phyloP scores from a whole-genome alignment of 2,797 vertebrate genomes.

The Acrossocheilus wenchowensis region DNA sequence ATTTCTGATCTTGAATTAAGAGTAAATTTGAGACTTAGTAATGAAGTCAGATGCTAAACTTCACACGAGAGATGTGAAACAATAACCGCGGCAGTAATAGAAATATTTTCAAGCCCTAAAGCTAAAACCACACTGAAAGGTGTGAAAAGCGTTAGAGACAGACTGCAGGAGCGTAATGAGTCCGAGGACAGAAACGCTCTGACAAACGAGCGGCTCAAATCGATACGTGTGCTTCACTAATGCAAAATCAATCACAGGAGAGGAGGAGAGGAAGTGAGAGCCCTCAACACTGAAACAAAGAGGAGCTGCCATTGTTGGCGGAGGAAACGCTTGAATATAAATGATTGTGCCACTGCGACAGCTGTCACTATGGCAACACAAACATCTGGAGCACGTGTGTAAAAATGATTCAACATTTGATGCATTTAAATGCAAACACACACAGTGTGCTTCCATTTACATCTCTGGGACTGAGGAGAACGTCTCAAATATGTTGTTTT shows the following conservation, averaged over 20 bases:
- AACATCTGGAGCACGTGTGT: conserved; percentile 38
- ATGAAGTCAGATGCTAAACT: not conserved
- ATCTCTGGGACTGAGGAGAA: not conserved
- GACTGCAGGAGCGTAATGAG: conserved; percentile 39
- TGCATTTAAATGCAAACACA: not conserved
- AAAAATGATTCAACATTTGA: not conserved
- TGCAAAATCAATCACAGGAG: conserved; percentile 40
- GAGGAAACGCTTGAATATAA: conserved; percentile 25
- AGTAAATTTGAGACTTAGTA: not conserved
- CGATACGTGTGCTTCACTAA: conserved; percentile 46
- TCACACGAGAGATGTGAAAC: not conserved
- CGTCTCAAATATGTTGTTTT: not conserved
- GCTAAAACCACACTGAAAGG: not conserved
- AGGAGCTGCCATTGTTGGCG: conserved; percentile 12
- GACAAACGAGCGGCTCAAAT: conserved; percentile 41
- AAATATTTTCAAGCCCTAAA: conserved; percentile 15
- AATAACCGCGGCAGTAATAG: not conserved
- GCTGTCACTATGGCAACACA: conserved; percentile 37
- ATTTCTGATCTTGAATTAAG: not conserved
- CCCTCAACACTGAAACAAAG: conserved; percentile 16
- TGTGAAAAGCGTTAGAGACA: conserved; percentile 1
- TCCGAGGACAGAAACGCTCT: conserved; percentile 19
- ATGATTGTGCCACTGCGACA: conserved; percentile 35
- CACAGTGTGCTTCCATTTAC: not conserved
- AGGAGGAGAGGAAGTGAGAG: conserved; percentile 24